Conservation (phyloP, 2,797 vertebrate species). For the Enteromius anoplus region DNA sequence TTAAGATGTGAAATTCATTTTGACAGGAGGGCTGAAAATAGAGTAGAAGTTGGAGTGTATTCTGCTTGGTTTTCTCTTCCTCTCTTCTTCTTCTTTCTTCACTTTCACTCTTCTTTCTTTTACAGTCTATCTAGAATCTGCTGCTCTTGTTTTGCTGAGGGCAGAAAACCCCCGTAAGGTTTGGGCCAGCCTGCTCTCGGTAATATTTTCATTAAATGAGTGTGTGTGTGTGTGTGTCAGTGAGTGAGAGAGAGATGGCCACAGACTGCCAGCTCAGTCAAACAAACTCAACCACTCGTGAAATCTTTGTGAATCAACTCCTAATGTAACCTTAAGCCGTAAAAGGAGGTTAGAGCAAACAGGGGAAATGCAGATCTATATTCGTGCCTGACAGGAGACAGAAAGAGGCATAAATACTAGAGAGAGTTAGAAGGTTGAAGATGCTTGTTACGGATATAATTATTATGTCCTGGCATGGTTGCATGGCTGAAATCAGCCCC, state of each 20-base stretch:
- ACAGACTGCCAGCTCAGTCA: conserved; percentile 32
- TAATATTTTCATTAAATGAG: conserved; percentile 65
- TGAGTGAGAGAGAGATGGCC: conserved; percentile 16
- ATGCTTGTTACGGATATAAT: conserved; percentile 31
- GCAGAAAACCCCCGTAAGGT: conserved; percentile 60
- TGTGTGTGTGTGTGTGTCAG: conserved; percentile 43
- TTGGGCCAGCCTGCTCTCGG: conserved; percentile 58
- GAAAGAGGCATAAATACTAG: not conserved
- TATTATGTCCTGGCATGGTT: conserved; percentile 24
- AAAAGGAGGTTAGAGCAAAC: not conserved
- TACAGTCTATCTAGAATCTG: conserved; percentile 60
- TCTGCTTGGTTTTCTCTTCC: conserved; percentile 62
- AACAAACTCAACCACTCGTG: conserved; percentile 49
- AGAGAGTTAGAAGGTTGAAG: not conserved
- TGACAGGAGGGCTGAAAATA: conserved; percentile 78
- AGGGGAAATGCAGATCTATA: conserved; percentile 43
- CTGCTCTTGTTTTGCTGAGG: conserved; percentile 58
- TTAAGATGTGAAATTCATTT: conserved; percentile 87
- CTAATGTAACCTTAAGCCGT: conserved; percentile 57
- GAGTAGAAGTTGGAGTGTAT: conserved; percentile 72
- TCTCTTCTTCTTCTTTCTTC: not conserved
- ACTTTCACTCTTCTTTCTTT: conserved; percentile 45
- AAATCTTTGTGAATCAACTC: conserved; percentile 56
- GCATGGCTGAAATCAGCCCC: conserved; percentile 23
- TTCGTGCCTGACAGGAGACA: conserved; percentile 6